These are phyloP conservation scores for Drosophila meridiana DNA, from an alignment of 2,888 invertebrate species.

Conservation along the genomic window DNA sequence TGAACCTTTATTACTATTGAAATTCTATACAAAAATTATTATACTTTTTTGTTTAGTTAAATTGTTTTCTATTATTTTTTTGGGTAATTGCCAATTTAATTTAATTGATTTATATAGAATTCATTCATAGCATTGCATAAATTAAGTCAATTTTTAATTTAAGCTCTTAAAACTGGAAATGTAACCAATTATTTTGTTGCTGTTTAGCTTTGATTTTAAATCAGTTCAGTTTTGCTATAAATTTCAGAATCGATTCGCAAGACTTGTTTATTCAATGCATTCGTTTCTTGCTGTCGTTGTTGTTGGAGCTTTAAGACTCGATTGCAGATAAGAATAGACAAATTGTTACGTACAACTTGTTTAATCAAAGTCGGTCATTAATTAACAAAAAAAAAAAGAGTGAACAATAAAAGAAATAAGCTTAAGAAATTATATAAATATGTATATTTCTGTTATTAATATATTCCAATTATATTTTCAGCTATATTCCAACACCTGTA, in stretches of 20 bases:
- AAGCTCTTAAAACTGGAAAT: slow-evolving; percentile 1
- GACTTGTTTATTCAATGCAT: slow-evolving; percentile 34
- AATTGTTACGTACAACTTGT: slow-evolving; percentile 23
- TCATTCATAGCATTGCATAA: background rate
- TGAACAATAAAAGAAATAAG: background rate
- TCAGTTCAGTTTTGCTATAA: slow-evolving; percentile 10
- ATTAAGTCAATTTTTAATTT: background rate
- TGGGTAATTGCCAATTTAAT: background rate
- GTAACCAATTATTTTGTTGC: background rate
- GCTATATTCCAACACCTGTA: background rate
- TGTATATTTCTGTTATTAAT: background rate
- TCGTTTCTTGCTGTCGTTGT: background rate
- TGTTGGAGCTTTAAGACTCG: background rate
- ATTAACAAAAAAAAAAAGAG: background rate
- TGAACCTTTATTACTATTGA: background rate
- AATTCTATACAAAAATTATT: no score
- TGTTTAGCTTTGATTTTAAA: background rate
- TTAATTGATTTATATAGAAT: background rate
- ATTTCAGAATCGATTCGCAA: background rate
- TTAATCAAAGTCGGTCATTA: slow-evolving; percentile 26
- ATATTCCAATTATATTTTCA: slow-evolving; percentile 25
- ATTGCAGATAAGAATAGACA: slow-evolving; percentile 44
- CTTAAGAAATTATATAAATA: background rate
- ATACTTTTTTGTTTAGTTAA: no score
- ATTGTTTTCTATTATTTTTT: background rate